A percentile compares a stretch with the other conserved stretches of the same genome.
Evolutionary conservation across 2,888 invertebrate genomes (phyloP).

Genomic region (Noctua fimbriata): DNA sequence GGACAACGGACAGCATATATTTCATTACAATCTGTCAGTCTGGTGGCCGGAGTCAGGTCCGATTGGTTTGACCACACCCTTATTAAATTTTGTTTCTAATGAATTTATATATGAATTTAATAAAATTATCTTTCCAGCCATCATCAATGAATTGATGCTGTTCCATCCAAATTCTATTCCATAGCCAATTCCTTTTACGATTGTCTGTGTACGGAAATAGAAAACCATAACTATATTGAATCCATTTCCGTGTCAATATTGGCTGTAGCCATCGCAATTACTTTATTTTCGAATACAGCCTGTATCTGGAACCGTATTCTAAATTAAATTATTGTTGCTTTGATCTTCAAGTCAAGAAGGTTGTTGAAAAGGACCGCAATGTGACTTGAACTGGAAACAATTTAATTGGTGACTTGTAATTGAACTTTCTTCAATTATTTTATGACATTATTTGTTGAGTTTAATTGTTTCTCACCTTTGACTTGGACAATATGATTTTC

Average conservation of each 20-base stretch:
- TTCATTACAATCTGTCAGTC: no score
- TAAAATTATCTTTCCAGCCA: no score
- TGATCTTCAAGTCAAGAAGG: neutral
- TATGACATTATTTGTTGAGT: neutral
- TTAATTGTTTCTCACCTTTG: neutral
- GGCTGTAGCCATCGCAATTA: conserved; percentile 59
- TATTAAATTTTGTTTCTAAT: no score
- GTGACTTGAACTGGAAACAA: conserved; percentile 23
- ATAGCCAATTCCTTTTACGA: conserved; percentile 50
- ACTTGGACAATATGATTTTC: neutral
- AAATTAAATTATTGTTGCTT: conserved; percentile 18
- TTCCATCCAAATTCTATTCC: conserved; percentile 8
- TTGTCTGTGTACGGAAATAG: conserved; percentile 70
- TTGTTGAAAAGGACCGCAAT: conserved; percentile 15
- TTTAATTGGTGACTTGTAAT: conserved; percentile 37
- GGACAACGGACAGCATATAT: no score
- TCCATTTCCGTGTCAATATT: conserved; percentile 67
- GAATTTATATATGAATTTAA: no score
- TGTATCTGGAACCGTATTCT: neutral
- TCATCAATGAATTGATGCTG: no score
- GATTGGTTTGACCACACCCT: no score
- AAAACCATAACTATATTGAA: conserved; percentile 72
- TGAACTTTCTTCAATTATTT: conserved; percentile 20
- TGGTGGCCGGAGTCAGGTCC: no score
- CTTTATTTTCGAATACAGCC: conserved; percentile 46